These are phyloP conservation scores for Odontothrips loti DNA, from an alignment of 2,888 invertebrate species.

Conservation along the genomic window DNA sequence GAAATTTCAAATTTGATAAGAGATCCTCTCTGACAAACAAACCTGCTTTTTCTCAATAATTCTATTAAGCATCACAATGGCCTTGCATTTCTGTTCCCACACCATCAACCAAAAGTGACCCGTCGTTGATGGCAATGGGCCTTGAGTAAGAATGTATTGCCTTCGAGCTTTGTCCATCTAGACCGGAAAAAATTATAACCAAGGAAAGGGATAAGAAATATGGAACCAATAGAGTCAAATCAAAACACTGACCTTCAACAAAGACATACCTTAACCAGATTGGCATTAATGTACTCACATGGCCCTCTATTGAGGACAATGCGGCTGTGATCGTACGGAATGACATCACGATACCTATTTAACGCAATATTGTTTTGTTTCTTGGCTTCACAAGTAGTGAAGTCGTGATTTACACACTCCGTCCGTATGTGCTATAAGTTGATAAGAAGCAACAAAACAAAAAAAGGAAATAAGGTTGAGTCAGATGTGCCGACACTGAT, in stretches of 20 bases:
- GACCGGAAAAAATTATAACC: conserved; percentile 37
- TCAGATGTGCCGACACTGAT: conserved; percentile 23
- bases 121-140: conserved; percentile 80
- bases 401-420: conserved; percentile 54
- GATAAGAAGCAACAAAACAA: conserved; percentile 36
- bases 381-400: conserved; percentile 60
- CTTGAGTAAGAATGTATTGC: conserved; percentile 92
- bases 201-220: conserved; percentile 31
- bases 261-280: conserved; percentile 68
- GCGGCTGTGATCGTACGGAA: conserved; percentile 91
- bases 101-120: conserved; percentile 97
- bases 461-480: conserved; percentile 28
- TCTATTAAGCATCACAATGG: conserved; percentile 92
- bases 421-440: conserved; percentile 67
- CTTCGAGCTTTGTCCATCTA: conserved; percentile 78
- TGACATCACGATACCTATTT: conserved; percentile 93
- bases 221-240: conserved; percentile 17
- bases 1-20: not conserved
- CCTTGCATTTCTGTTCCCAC: conserved; percentile 89
- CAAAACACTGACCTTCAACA: conserved; percentile 29
- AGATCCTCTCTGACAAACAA: conserved; percentile 37
- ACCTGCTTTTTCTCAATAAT: conserved; percentile 86
- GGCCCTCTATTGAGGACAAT: conserved; percentile 69
- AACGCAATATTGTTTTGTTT: conserved; percentile 73
- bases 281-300: conserved; percentile 92